Base-by-base conservation (phyloP, 2,888 invertebrate species). In the Erannis defoliaria region DNA sequence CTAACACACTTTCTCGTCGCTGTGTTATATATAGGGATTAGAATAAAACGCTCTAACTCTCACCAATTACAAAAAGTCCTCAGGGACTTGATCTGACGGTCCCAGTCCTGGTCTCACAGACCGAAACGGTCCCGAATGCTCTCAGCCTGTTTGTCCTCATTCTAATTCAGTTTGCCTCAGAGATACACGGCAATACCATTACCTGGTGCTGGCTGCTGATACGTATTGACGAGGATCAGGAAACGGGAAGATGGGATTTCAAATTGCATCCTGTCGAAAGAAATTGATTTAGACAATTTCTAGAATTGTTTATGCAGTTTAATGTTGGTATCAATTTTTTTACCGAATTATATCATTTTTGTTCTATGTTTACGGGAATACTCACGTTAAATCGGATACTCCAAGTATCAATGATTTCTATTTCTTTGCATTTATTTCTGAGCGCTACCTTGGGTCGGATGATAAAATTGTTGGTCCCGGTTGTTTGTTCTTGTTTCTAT, bases 141-240 rank as follows among this genome's bases (percentile, higher is more conserved):
- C 56, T 64, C 54, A 53, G 55, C 55, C 55, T 65, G 58, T 65
- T 62, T 65, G 65, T 51, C 55, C 62, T 55, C 43, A 65, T 65
- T 65, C 58, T 65, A 65, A 65, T 65, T 62, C 62, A 55, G 65
- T 65, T 65, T 65, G 62, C 62, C 26, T 65, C 71, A 68, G 68
- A 56, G 68, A 68, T 72, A 81, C 79, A 79, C 75, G 76, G 69
- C 75, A 79, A 80, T 78, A 74, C 76, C 80, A 82, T 82, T 80
- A 76, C 62, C 51, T 57, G 49, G 46, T 10, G 31, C 31, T 16
- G 19, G 49, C 31, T 10, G 31, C 31, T 16, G 19, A 5, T n/a
- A 10, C 26, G n/a, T 45, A 26, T 45, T 5, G 26, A 45, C 21
- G 42, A 42, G 40, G 0, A n/a, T n/a, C 23, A 1, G 14, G 43